These are phyloP conservation scores for Lasioglossum vierecki DNA, from an alignment of 2,888 invertebrate species.

Conservation along the genomic window DNA sequence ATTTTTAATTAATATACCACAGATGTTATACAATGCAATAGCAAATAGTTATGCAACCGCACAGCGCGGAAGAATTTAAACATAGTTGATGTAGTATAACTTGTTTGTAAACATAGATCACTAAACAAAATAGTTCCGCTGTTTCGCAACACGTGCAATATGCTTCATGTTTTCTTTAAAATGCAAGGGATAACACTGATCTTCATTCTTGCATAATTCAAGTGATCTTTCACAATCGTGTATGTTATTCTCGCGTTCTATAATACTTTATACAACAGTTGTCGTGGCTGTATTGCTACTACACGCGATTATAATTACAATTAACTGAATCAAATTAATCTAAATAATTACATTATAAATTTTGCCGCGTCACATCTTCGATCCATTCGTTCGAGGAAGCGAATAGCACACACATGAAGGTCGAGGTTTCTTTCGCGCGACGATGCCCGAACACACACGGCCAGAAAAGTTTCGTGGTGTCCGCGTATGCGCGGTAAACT, in stretches of 20 bases:
- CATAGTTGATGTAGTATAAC: background rate
- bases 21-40: background rate
- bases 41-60: background rate
- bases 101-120: background rate
- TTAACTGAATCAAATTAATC: background rate
- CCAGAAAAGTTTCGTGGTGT: conserved; percentile 52
- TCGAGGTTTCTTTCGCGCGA: conserved; percentile 36
- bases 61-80: background rate
- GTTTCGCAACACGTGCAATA: background rate
- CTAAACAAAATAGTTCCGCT: background rate
- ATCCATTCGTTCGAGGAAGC: background rate
- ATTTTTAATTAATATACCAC: background rate
- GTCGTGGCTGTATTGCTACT: background rate
- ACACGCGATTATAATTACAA: background rate
- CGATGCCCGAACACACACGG: conserved; percentile 23
- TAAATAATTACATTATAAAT: background rate
- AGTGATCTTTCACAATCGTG: background rate
- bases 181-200: background rate
- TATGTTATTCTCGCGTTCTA: background rate
- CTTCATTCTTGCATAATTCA: background rate
- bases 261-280: background rate
- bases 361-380: background rate
- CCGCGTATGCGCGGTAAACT: conserved; percentile 46
- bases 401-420: background rate
- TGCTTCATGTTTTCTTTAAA: background rate